phyloP scores from a whole-genome alignment of 35 echinoderm and acorn worm genomes.

The Eucidaris tribuloides region DNA sequence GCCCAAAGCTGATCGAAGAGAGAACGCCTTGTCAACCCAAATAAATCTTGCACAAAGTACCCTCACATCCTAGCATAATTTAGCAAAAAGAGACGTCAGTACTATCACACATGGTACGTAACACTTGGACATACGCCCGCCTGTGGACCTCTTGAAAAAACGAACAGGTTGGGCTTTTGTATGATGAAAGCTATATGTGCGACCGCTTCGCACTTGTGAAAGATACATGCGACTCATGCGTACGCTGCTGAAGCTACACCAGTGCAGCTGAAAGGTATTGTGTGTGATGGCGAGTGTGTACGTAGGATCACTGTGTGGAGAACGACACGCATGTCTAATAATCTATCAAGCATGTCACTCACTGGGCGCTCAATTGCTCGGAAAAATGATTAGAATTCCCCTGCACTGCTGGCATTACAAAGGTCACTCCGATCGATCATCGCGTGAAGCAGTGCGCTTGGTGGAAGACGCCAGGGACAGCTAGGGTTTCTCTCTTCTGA shows the following conservation, averaged over 20 bases:
- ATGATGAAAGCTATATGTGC: too few relatives aligned
- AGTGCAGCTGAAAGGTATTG: not conserved
- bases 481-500: conserved; percentile 1
- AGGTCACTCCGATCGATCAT: conserved; percentile 21
- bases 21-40: too few relatives aligned
- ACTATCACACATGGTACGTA: conserved; percentile 7
- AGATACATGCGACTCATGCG: not conserved
- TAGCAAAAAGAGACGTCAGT: not conserved
- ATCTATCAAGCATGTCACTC: conserved; percentile 18
- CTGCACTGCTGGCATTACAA: conserved; percentile 19
- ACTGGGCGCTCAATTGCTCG: conserved; percentile 11
- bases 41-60: too few relatives aligned
- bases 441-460: conserved; percentile 1
- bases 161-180: too few relatives aligned
- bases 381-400: conserved; percentile 35
- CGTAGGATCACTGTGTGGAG: not conserved
- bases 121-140: not conserved
- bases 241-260: not conserved
- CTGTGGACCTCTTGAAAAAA: conserved; percentile 24
- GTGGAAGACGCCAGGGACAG: conserved; percentile 10
- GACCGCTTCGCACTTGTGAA: not conserved
- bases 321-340: conserved; percentile 30
- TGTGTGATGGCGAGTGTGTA: not conserved
- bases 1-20: too few relatives aligned
- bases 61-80: too few relatives aligned